Base-by-base conservation (phyloP, 2,888 invertebrate species). In the Acronicta psi region DNA sequence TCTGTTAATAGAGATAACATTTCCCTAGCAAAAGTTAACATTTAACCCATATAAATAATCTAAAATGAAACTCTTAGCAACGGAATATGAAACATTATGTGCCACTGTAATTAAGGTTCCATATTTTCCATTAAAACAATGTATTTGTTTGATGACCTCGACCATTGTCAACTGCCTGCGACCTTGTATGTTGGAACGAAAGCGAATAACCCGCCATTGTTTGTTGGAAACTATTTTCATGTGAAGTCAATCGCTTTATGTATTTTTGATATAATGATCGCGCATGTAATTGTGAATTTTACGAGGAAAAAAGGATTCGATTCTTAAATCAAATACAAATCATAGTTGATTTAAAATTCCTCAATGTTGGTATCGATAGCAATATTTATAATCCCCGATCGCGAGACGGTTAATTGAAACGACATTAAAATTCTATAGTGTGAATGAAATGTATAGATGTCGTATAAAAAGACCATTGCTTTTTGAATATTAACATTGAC, bases 41-140 rank as follows among this genome's bases (percentile, higher is more conserved):
- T 14, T 10, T 13, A 10, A 5, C 20, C n/a, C 9, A 3, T 10
- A 17, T 6, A 56, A 10, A 14, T 10, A 37, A 43, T 16, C 8
- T 0, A 13, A 13, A 36, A 9, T 11, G 17, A 25, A 29, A 20
- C 18, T 1, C 5, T 16, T 13, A 42, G 25, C 8, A 11, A 38
- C 31, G 10, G 13, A 61, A 40, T 13, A 44, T 34, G 34, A 34
- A 60, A 42, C 25, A 41, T 2, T 4, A 41, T 4, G 17, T 14
- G 41, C 42, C 23, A 40, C 31, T 41, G 37, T 16, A 62, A 69
- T 56, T 44, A 63, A 31, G 37, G 56, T 16, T 56, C 47, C 41
- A 53, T 67, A 49, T 57, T 69, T 57, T 43, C 31, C 49, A 58
- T 64, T 50, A 51, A 65, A 70, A 72, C 75, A 66, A 74, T 70